Percentiles rank a stretch among this genome's conserved stretches.
Conservation (phyloP, 2,888 invertebrate genomes). For the Acheta domesticus region DNA sequence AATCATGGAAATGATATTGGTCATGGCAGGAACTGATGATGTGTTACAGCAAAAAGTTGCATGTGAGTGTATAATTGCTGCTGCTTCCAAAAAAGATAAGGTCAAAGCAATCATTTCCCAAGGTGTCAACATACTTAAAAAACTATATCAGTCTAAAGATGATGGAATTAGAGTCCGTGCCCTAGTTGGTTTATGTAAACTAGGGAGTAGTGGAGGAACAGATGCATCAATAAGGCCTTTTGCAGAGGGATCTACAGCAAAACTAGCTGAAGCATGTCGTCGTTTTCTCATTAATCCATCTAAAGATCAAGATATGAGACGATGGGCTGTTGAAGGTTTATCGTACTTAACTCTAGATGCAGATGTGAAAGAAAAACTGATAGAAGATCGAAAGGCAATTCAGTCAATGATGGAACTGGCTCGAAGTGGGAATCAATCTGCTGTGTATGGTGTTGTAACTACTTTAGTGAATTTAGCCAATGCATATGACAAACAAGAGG, state of each 20-base stretch:
- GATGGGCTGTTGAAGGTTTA: slow-evolving; percentile 89
- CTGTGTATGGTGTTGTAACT: slow-evolving; percentile 86
- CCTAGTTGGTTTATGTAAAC: slow-evolving; percentile 89
- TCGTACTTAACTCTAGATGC: slow-evolving; percentile 96
- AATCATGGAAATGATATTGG: slow-evolving; percentile 92
- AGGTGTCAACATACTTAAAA: slow-evolving; percentile 90
- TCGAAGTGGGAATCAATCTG: slow-evolving; percentile 80
- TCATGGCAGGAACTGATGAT: slow-evolving; percentile 94
- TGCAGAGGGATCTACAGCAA: slow-evolving; percentile 89
- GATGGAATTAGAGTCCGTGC: slow-evolving; percentile 87
- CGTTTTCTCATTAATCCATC: slow-evolving; percentile 83
- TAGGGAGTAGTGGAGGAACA: slow-evolving; percentile 90
- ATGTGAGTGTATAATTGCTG: slow-evolving; percentile 94
- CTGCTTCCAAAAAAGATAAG: slow-evolving; percentile 95
- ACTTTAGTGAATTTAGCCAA: slow-evolving; percentile 96
- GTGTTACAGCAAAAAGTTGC: slow-evolving; percentile 86
- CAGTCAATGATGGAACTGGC: slow-evolving; percentile 85
- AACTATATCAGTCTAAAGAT: slow-evolving; percentile 83
- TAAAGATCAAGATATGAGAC: slow-evolving; percentile 82
- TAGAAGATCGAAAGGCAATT: slow-evolving; percentile 79
- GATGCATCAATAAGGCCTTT: slow-evolving; percentile 94
- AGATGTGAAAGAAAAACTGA: slow-evolving; percentile 94
- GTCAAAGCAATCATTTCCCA: slow-evolving; percentile 80
- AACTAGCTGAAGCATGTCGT: slow-evolving; percentile 90
- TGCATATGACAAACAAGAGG: slow-evolving; percentile 95